A percentile compares a stretch with the other conserved stretches of the same genome.
These are phyloP conservation scores for Oreohelix idahoensis DNA, from an alignment of 1,140 invertebrate species.

Conservation along the genomic window DNA sequence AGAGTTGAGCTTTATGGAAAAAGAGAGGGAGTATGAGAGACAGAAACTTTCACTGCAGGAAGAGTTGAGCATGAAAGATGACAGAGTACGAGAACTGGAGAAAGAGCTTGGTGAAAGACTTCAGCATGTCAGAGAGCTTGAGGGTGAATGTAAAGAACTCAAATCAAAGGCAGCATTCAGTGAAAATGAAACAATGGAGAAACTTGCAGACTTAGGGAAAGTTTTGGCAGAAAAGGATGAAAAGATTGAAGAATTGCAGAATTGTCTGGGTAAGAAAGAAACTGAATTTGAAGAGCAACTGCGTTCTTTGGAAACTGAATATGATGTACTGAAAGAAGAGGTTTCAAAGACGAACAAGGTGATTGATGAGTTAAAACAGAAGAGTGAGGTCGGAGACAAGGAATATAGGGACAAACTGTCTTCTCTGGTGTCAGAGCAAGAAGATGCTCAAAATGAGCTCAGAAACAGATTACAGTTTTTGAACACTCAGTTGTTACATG, in stretches of 20 bases:
- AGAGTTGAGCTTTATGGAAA: conserved; percentile 34
- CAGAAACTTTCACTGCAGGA: neutral
- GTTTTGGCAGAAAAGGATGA: conserved; percentile 22
- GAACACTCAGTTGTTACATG: conserved; percentile 30
- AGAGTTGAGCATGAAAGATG: conserved; percentile 28
- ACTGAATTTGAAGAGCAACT: neutral
- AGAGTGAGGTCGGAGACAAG: neutral
- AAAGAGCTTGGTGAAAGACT: conserved; percentile 46
- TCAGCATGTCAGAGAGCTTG: conserved; percentile 31
- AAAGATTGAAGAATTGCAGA: conserved; percentile 20
- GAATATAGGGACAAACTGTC: neutral
- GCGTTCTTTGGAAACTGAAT: neutral
- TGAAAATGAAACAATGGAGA: neutral
- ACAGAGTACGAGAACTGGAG: conserved; percentile 47
- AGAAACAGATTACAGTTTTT: conserved; percentile 14
- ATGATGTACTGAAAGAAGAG: neutral
- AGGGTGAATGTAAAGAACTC: conserved; percentile 18
- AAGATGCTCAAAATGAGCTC: conserved; percentile 11
- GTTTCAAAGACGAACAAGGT: neutral
- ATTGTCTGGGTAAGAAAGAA: conserved; percentile 15
- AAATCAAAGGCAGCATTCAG: conserved; percentile 35
- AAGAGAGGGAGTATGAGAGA: conserved; percentile 35
- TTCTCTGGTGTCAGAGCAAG: conserved; percentile 6
- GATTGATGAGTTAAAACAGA: neutral
- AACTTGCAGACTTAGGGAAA: conserved; percentile 26